phyloP scores from a whole-genome alignment of 1,140 invertebrate species.

The Listronotus bonariensis region DNA sequence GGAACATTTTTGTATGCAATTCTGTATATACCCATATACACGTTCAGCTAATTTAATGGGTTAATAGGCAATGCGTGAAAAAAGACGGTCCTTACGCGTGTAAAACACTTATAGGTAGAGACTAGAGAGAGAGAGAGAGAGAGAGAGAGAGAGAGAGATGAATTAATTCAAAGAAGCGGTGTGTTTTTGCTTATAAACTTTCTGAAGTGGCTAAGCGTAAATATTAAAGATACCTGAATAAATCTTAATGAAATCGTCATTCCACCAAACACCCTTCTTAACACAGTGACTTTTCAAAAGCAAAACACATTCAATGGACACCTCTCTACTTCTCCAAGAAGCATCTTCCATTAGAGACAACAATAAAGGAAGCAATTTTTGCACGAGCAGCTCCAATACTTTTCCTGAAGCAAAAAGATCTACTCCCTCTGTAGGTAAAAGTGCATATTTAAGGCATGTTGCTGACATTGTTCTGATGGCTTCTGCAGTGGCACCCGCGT shows the following conservation, averaged over 20 bases:
- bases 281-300: conserved; percentile 52
- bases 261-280: conserved; percentile 43
- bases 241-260: conserved; percentile 47
- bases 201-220: too few species aligned
- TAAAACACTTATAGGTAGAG: too few species aligned
- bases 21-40: too few species aligned
- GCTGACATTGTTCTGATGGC: conserved; percentile 79
- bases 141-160: too few species aligned
- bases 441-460: conserved; percentile 67
- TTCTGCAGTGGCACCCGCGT: conserved; percentile 78
- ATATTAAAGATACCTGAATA: conserved; percentile 47
- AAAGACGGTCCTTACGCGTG: too few species aligned
- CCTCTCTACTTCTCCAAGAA: conserved; percentile 62
- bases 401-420: conserved; percentile 46
- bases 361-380: conserved; percentile 58
- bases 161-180: too few species aligned
- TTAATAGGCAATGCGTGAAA: too few species aligned
- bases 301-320: conserved; percentile 62
- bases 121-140: too few species aligned
- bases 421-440: conserved; percentile 35
- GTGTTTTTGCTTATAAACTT: too few species aligned
- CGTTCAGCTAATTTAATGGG: too few species aligned
- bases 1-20: too few species aligned
- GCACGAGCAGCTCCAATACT: conserved; percentile 50
- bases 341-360: conserved; percentile 66